These are phyloP conservation scores for Pelecanoides urinatrix DNA, from an alignment of 2,113 vertebrate species.

Conservation along the genomic window DNA sequence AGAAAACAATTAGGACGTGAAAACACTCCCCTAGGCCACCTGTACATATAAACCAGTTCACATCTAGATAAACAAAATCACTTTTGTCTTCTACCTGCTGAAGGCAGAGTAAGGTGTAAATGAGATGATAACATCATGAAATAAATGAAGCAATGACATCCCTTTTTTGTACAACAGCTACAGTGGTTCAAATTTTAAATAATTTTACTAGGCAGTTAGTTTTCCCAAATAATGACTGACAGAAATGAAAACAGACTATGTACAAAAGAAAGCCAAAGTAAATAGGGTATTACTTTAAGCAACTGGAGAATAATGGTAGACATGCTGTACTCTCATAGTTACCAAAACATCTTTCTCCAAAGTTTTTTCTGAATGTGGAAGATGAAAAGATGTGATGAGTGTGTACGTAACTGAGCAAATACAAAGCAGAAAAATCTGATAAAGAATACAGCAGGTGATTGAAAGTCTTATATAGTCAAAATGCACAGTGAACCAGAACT, in stretches of 20 bases:
- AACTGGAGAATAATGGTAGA: neutral
- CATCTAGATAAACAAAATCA: neutral
- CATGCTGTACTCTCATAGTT: neutral
- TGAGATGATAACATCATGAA: neutral
- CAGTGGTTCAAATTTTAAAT: neutral
- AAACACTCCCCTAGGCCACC: neutral
- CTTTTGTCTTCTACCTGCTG: neutral
- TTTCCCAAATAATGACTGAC: neutral
- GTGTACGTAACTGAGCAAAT: neutral
- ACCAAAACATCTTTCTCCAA: neutral
- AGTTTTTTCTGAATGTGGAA: neutral
- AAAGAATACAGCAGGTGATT: neutral
- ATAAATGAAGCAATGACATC: neutral
- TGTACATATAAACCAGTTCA: neutral
- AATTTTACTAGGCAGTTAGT: neutral
- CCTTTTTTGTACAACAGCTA: neutral
- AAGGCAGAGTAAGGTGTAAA: neutral
- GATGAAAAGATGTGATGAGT: neutral
- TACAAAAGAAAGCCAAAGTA: neutral
- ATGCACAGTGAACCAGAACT: neutral
- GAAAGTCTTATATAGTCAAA: neutral
- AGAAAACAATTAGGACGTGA: constrained; percentile 19
- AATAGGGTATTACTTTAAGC: neutral
- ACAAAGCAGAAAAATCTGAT: neutral
- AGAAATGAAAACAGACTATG: neutral